A percentile compares a stretch with the other conserved stretches of the same genome.
Evolutionary conservation across 2,113 vertebrate species (phyloP).

Genomic region (Clarias magur): DNA sequence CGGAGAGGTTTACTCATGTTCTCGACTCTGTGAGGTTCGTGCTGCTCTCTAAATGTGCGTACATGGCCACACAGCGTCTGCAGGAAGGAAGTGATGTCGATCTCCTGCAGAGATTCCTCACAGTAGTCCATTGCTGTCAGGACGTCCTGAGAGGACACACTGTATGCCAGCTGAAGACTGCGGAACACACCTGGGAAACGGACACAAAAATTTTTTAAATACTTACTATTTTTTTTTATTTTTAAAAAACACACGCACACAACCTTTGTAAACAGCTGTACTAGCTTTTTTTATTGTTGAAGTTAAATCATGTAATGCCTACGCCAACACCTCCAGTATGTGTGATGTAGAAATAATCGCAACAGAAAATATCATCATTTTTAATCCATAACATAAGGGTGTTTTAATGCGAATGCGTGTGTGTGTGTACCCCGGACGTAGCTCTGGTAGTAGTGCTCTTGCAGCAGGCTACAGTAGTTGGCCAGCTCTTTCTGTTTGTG

Average conservation of each 20-base stretch:
- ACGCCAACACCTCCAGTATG: background rate
- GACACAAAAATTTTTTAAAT: background rate
- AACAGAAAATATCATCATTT: background rate
- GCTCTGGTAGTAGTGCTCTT: constrained; percentile 94
- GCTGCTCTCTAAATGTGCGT: constrained; percentile 73
- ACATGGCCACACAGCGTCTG: constrained; percentile 91
- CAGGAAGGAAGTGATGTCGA: constrained; percentile 91
- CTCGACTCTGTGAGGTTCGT: constrained; percentile 50
- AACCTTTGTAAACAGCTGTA: background rate
- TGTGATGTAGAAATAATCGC: too few relatives aligned
- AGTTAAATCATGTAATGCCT: background rate
- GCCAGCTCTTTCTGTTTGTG: constrained; percentile 88
- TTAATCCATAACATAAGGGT: background rate
- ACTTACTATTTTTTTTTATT: too few relatives aligned
- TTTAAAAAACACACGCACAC: background rate
- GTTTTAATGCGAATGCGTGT: background rate
- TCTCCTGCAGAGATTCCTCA: constrained; percentile 93
- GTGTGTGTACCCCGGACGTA: constrained; percentile 80
- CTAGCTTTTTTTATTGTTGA: background rate
- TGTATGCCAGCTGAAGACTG: constrained; percentile 88
- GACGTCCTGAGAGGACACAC: constrained; percentile 85
- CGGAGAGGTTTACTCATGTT: constrained; percentile 35
- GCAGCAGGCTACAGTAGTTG: constrained; percentile 87
- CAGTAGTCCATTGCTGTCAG: constrained; percentile 94
- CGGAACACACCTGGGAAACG: constrained; percentile 80